Percentiles rank a stretch among this genome's conserved stretches.
phyloP scores from a whole-genome alignment of 2,888 invertebrate species.

The Hirtodrosophila duncani region DNA sequence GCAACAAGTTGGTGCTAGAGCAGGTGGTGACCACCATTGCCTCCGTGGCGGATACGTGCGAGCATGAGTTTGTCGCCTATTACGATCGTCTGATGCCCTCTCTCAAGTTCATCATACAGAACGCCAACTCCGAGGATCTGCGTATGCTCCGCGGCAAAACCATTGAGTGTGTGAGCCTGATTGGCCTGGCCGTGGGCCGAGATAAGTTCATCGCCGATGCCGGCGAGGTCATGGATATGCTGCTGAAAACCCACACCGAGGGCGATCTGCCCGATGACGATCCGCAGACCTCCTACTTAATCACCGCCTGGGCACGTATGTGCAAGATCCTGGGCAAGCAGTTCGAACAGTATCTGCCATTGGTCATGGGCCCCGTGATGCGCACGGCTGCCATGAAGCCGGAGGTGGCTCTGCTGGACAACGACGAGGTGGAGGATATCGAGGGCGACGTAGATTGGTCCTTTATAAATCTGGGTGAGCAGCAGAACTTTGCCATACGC shows the following conservation, averaged over 20 bases:
- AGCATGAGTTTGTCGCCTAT: constrained; percentile 95
- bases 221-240: constrained; percentile 95
- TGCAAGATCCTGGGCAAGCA: constrained; percentile 94
- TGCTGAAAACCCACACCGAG: constrained; percentile 93
- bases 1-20: constrained; percentile 96
- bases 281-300: constrained; percentile 97
- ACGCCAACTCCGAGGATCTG: constrained; percentile 92
- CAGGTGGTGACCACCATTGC: constrained; percentile 98
- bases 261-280: constrained; percentile 94
- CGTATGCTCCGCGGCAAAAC: constrained; percentile 97
- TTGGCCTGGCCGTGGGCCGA: constrained; percentile 91
- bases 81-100: constrained; percentile 96
- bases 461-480: constrained; percentile 92
- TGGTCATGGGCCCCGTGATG: constrained; percentile 94
- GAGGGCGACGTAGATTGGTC: constrained; percentile 93
- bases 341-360: constrained; percentile 92
- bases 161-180: constrained; percentile 98
- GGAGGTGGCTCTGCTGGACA: constrained; percentile 91
- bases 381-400: constrained; percentile 93
- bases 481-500: constrained; percentile 93
- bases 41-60: constrained; percentile 98
- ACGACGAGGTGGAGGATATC: constrained; percentile 88
- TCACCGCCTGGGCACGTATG: constrained; percentile 99
- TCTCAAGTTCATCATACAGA: constrained; percentile 97
- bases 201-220: constrained; percentile 94